Base-by-base conservation (phyloP, 2,888 invertebrate species). In the Linnaemya tessellans region DNA sequence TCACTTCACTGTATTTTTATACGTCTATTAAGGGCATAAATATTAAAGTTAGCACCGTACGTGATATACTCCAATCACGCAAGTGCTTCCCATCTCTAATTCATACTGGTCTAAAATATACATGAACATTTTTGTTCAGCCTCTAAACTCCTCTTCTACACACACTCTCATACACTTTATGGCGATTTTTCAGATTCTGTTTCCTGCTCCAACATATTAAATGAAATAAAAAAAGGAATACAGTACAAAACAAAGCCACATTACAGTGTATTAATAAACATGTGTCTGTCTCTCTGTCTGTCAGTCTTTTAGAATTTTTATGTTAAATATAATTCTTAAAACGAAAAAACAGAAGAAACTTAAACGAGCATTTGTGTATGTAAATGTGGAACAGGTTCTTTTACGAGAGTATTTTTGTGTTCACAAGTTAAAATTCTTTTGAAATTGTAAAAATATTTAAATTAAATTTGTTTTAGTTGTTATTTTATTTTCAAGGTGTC, bases 51-150 rank as follows among this genome's bases (percentile, higher is more conserved):
- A 49, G 15, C n/a, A n/a, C 15, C n/a, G 9, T n/a, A 46, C n/a
- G 13, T 54, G 54, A 25, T 30, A n/a, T 30, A 58, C 58, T 5
- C 8, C n/a, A 9, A 1, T 35, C n/a, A 20, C 38, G 38, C 38
- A 35, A 60, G 4, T n/a, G 35, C 0, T 38, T 4, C 18, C 13
- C 38, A 60, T n/a, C 38, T 11, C 60, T 35, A 30, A 58, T 30
- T n/a, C 80, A 38, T 71, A 54, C 43, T 65, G 71, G 64, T 74
- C 65, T 41, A 80, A 78, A 68, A 73, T 77, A 56, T 77, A 20
- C 58, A 60, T 56, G 71, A 64, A 46, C 58, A 3, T 64, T 65
- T 65, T n/a, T 46, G 9, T 49, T 74, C 1, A 20, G 60, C 18
- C 46, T 56, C n/a, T 41, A 18, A 2, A 18, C 30, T 46, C 25